Base-by-base conservation (phyloP, 2,888 invertebrate genomes). In the Heliconius ismenius region DNA sequence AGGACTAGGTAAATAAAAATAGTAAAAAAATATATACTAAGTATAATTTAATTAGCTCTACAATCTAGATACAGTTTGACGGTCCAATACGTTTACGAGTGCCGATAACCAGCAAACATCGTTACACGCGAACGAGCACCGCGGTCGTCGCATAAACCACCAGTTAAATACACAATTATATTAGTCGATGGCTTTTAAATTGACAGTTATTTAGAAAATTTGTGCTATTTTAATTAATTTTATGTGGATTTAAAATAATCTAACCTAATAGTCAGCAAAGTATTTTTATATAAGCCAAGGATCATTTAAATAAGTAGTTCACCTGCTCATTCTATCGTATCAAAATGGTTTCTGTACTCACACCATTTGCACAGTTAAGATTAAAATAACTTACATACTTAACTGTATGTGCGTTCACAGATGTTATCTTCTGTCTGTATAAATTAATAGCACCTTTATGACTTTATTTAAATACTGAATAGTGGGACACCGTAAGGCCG, bases 41-140 rank as follows among this genome's bases (percentile, higher is more conserved):
- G n/a, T n/a, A 58, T 58, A 10, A n/a, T n/a, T 58, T 11, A 49
- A 21, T 49, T 26, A 24, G n/a, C 13, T 36, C 32, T 13, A 32
- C 1, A 32, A n/a, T 58, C n/a, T 32, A 21, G 7, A 32, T 58
- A 1, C 79, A 78, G 77, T 81, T 79, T 80, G 78, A 79, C 79
- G 81, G 83, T 79, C 83, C 81, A 81, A 79, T 84, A 81, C 81
- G 77, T 79, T 81, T 72, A 75, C 75, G 78, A 74, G 77, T 70
- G 82, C 72, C 72, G 70, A 62, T 76, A 72, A 32, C 72, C 49
- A 64, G 68, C 77, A 74, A 75, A 75, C 73, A 76, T 75, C 68
- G 79, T 76, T 76, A 39, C 68, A 68, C 76, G 36, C 67, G 63
- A 67, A 24, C 73, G 43, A 58, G 58, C 76, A 70, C 78, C 76